phyloP scores from a whole-genome alignment of 2,797 vertebrate species.

The Delichon dasypus region DNA sequence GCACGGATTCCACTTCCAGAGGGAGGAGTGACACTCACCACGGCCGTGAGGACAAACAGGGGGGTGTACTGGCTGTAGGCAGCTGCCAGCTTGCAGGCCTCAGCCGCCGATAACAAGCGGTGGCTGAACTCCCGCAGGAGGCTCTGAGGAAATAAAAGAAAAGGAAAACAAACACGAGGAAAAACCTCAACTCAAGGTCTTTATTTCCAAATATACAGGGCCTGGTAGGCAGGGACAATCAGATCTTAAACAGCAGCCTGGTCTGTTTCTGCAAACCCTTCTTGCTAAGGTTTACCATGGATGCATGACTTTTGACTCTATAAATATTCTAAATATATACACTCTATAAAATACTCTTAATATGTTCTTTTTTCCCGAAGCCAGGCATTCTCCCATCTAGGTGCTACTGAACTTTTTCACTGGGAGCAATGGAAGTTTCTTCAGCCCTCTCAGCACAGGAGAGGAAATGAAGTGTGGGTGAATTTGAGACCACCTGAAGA shows the following conservation, averaged over 20 bases:
- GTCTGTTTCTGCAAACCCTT: background rate
- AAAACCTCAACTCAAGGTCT: background rate
- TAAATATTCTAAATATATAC: background rate
- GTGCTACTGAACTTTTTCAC: background rate
- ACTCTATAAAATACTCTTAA: background rate
- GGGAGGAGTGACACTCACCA: slow-evolving; percentile 73
- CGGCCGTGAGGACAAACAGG: slow-evolving; percentile 88
- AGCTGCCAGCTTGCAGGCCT: slow-evolving; percentile 88
- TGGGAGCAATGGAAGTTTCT: background rate
- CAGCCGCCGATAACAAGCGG: slow-evolving; percentile 86
- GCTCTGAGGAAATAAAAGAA: slow-evolving; percentile 61
- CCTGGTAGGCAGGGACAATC: background rate
- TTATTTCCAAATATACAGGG: background rate
- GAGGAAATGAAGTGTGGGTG: background rate
- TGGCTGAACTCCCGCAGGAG: slow-evolving; percentile 80
- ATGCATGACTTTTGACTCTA: background rate
- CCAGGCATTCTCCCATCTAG: background rate
- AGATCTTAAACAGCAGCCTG: background rate
- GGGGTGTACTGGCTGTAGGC: slow-evolving; percentile 89
- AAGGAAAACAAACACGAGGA: background rate
- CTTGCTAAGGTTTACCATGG: background rate
- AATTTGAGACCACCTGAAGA: background rate
- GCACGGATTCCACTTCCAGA: background rate
- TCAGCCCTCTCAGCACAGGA: background rate
- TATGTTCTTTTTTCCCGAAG: background rate